These are phyloP conservation scores for Sthenelais limicola DNA, from an alignment of 2,888 invertebrate species.

Conservation along the genomic window DNA sequence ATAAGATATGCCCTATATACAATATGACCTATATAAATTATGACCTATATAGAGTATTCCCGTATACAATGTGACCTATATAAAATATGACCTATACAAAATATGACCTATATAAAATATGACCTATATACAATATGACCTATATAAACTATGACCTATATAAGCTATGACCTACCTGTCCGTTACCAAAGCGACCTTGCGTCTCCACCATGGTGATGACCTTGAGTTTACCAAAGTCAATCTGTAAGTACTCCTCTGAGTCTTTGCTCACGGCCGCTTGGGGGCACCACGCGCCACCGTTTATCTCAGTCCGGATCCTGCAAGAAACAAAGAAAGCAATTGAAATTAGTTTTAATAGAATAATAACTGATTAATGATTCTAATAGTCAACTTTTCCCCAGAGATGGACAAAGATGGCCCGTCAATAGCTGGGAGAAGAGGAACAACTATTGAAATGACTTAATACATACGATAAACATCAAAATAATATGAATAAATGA, in stretches of 20 bases:
- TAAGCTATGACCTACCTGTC: slow-evolving; percentile 73
- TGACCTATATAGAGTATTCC: too few species aligned
- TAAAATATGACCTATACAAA: too few species aligned
- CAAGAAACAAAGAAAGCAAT: slow-evolving; percentile 60
- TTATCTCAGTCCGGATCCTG: slow-evolving; percentile 81
- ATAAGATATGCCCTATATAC: not conserved
- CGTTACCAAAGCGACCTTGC: slow-evolving; percentile 93
- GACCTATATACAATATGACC: too few species aligned
- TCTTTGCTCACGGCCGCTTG: slow-evolving; percentile 80
- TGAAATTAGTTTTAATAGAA: not conserved
- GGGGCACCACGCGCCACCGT: slow-evolving; percentile 96
- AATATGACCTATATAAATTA: not conserved
- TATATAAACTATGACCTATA: too few species aligned
- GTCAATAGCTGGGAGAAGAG: too few species aligned
- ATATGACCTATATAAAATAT: too few species aligned
- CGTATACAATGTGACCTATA: too few species aligned
- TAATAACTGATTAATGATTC: not conserved
- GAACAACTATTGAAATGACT: too few species aligned
- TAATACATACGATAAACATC: too few species aligned
- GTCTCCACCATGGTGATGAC: slow-evolving; percentile 89
- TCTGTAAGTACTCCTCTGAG: slow-evolving; percentile 84
- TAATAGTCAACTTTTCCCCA: too few species aligned
- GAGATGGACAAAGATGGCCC: too few species aligned
- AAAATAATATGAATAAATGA: too few species aligned
- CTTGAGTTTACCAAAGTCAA: slow-evolving; percentile 83